Percentiles rank a stretch among this genome's conserved stretches.
These are phyloP conservation scores for Oscheius onirici DNA, from an alignment of 2,888 invertebrate species.

Conservation along the genomic window DNA sequence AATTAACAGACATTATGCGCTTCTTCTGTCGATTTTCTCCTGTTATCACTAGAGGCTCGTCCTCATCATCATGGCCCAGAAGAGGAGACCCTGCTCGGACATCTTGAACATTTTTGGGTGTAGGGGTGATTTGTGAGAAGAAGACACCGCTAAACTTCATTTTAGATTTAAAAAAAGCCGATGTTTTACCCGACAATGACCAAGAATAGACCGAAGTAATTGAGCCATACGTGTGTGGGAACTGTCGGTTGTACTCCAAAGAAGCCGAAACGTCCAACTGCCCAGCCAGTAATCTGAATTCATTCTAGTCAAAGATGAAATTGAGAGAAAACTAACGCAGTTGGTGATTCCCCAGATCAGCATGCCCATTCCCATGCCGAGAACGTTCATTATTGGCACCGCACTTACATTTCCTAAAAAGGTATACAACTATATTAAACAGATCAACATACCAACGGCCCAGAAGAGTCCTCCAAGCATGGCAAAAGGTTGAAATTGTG, in stretches of 20 bases:
- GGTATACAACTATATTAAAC: not conserved
- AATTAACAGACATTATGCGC: conserved; percentile 2
- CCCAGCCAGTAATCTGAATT: conserved; percentile 61
- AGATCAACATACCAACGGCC: conserved; percentile 72
- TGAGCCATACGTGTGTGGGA: conserved; percentile 52
- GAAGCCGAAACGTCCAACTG: conserved; percentile 65
- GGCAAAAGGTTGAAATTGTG: conserved; percentile 74
- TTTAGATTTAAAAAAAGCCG: not conserved
- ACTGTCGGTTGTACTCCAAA: conserved; percentile 63
- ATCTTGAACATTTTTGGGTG: not conserved
- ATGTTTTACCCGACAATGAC: conserved; percentile 62
- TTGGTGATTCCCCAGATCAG: conserved; percentile 75
- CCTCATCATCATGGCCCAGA: conserved; percentile 17
- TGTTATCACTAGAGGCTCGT: not conserved
- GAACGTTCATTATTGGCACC: conserved; percentile 73
- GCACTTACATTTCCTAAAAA: conserved; percentile 74
- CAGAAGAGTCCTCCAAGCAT: conserved; percentile 75
- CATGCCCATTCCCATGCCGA: conserved; percentile 72
- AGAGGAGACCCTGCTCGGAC: not conserved
- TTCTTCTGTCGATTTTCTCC: conserved; percentile 28
- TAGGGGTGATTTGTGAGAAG: conserved; percentile 60
- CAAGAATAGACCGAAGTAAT: conserved; percentile 64
- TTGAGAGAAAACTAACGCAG: conserved; percentile 51
- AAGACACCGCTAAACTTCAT: conserved; percentile 59
- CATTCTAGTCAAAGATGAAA: too few species aligned